phyloP scores from a whole-genome alignment of 2,888 invertebrate genomes.

The Julus scanicus region DNA sequence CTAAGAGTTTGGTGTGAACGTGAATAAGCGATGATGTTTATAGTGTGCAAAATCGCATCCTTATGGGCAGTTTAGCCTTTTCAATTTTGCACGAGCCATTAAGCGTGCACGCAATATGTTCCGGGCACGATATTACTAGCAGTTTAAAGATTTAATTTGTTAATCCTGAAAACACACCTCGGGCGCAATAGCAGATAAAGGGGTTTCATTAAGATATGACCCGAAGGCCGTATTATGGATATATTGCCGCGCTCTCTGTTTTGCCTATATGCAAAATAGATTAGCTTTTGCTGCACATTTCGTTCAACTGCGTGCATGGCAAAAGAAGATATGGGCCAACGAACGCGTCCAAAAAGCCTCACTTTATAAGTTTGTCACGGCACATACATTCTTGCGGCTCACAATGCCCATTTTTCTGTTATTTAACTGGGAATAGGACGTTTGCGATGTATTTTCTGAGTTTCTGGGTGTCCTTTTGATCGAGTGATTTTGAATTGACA shows the following conservation, averaged over 20 bases:
- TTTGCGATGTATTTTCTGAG: too few relatives aligned
- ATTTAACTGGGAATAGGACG: too few relatives aligned
- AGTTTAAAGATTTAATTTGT: slow-evolving; percentile 28
- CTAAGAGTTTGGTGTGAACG: too few relatives aligned
- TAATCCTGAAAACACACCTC: slow-evolving; percentile 18
- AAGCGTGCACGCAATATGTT: background rate
- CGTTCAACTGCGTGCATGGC: background rate
- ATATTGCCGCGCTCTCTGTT: background rate
- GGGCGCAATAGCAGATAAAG: background rate
- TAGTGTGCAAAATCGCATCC: background rate
- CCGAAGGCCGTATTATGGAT: background rate
- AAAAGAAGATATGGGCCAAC: background rate
- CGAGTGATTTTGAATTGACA: too few relatives aligned
- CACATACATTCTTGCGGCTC: too few relatives aligned
- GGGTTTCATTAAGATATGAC: slow-evolving; percentile 27
- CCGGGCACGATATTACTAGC: background rate
- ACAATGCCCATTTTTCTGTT: too few relatives aligned
- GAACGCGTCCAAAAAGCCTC: background rate
- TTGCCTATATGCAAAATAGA: background rate
- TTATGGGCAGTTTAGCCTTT: background rate
- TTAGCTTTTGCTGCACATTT: background rate
- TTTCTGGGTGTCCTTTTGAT: too few relatives aligned
- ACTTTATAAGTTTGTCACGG: background rate
- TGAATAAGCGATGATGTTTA: background rate
- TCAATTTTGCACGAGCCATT: slow-evolving; percentile 1